Conservation (phyloP, 2,113 vertebrate genomes). For the Saccopteryx bilineata region DNA sequence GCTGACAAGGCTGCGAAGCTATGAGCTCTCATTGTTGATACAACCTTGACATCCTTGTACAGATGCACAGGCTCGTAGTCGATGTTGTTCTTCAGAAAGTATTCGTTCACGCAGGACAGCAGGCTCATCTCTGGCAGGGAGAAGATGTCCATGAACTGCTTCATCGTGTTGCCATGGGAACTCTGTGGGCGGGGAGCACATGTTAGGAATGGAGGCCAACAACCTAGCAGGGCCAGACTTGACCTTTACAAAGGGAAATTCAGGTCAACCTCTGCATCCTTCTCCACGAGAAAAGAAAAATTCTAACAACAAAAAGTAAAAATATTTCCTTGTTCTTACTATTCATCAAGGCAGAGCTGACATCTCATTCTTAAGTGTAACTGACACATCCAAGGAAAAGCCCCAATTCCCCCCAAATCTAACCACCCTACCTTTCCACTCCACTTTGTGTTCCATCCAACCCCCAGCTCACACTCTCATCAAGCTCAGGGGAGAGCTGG, state of each 20-base stretch:
- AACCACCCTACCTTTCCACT: not conserved
- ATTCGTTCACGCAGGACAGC: constrained; percentile 97
- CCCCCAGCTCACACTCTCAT: not conserved
- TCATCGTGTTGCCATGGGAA: constrained; percentile 97
- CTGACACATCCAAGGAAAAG: not conserved
- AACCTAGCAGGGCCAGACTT: not conserved
- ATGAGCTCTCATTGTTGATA: fast-evolving
- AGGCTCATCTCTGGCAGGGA: constrained; percentile 98
- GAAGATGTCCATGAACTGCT: constrained; percentile 99
- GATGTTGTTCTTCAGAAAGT: constrained; percentile 98
- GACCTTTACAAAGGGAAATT: fast-evolving
- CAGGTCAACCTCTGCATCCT: not conserved
- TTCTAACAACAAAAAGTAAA: too few species aligned
- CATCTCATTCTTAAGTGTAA: fast-evolving
- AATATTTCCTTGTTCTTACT: not conserved
- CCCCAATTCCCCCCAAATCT: not conserved
- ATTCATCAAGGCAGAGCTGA: not conserved
- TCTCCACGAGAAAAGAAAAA: not conserved
- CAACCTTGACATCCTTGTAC: constrained; percentile 99
- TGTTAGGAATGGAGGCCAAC: fast-evolving
- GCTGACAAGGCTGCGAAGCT: fast-evolving
- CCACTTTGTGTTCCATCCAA: fast-evolving
- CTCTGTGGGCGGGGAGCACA: constrained; percentile 87
- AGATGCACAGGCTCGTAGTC: constrained; percentile 98
- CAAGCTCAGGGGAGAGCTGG: not conserved